A percentile compares a stretch with the other conserved stretches of the same genome.
phyloP scores from a whole-genome alignment of 2,888 invertebrate species.

The Phyto melanocephala region DNA sequence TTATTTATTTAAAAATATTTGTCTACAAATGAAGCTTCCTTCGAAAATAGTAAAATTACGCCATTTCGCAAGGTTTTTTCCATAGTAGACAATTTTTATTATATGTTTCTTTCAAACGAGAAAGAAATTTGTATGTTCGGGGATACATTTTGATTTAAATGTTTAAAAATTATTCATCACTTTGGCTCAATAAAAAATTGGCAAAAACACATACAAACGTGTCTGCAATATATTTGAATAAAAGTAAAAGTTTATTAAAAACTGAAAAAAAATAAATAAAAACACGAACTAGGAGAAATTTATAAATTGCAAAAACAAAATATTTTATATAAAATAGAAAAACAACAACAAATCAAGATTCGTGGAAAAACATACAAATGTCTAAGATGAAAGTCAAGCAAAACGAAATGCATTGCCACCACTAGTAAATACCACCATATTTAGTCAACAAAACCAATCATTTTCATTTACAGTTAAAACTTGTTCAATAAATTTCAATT shows the following conservation, averaged over 20 bases:
- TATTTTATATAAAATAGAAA: not conserved
- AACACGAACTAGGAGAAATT: conserved; percentile 55
- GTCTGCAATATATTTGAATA: conserved; percentile 42
- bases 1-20: too few relatives aligned
- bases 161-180: too few relatives aligned
- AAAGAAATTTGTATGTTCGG: not conserved
- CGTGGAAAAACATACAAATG: not conserved
- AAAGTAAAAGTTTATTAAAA: conserved; percentile 59
- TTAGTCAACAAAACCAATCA: not conserved
- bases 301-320: conserved; percentile 4
- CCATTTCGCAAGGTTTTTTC: too few relatives aligned
- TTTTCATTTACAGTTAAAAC: not conserved
- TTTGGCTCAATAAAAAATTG: not conserved
- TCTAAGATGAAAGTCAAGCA: not conserved
- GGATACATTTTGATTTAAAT: too few relatives aligned
- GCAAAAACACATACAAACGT: conserved; percentile 15
- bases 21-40: too few relatives aligned
- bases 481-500: conserved; percentile 35
- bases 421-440: not conserved
- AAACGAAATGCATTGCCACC: conserved; percentile 7
- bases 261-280: not conserved
- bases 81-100: too few relatives aligned
- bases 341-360: not conserved
- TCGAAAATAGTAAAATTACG: too few relatives aligned
- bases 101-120: too few relatives aligned